Conservation (phyloP, 2,888 invertebrate genomes). For the Parasteatoda lunata region DNA sequence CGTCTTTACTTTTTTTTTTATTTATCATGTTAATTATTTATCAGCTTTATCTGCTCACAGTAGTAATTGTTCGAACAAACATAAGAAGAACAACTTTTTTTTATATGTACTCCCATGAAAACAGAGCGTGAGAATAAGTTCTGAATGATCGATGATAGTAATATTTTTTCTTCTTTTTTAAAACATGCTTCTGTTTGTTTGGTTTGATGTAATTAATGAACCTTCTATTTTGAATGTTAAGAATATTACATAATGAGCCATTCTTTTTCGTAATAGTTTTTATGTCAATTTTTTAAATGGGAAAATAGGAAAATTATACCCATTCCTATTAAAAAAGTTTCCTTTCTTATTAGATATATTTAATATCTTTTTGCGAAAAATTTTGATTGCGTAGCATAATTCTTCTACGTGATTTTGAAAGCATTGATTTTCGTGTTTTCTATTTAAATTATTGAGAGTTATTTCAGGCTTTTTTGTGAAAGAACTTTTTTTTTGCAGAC, state of each 20-base stretch:
- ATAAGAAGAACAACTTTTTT: neutral
- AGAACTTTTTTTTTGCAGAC: no score
- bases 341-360: neutral
- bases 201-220: conserved; percentile 47
- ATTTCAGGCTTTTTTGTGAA: no score
- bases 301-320: neutral
- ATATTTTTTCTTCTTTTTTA: conserved; percentile 10
- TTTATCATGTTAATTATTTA: no score
- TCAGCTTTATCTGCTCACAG: no score
- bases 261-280: conserved; percentile 42
- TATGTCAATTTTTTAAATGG: neutral
- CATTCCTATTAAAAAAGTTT: neutral
- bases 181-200: conserved; percentile 24
- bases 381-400: no score
- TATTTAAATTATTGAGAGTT: no score
- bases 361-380: neutral
- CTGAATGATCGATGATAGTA: conserved; percentile 45
- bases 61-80: neutral
- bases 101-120: neutral
- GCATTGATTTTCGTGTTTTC: no score
- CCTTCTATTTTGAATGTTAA: conserved; percentile 37
- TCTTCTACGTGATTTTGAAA: no score
- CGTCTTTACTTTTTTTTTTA: no score
- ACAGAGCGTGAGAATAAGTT: conserved; percentile 57
- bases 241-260: conserved; percentile 39